Evolutionary conservation across 1,140 invertebrate species (phyloP).

Genomic region (Pseudobourletiella spinata): DNA sequence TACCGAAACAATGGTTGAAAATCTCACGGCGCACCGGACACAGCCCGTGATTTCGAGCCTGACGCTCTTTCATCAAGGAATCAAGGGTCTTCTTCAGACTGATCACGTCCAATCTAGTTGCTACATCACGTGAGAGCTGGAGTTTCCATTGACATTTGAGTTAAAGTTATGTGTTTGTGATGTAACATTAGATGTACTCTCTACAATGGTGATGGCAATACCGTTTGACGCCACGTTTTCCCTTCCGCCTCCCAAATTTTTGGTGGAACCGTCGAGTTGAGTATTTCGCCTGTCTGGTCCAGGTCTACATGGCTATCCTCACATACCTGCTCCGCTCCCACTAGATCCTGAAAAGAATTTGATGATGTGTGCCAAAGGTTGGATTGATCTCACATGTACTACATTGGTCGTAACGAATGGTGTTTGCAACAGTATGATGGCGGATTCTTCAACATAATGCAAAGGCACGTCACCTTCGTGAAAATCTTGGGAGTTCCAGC

Average conservation of each 20-base stretch:
- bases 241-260: conserved; percentile 89
- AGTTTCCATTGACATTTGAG: conserved; percentile 52
- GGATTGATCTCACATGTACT: too few relatives aligned
- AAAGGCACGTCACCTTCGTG: too few relatives aligned
- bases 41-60: conserved; percentile 94
- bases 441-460: too few relatives aligned
- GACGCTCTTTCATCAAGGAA: conserved; percentile 74
- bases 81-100: conserved; percentile 93
- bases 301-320: conserved; percentile 29
- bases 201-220: neutral
- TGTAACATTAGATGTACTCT: conserved; percentile 7
- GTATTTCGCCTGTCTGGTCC: conserved; percentile 73
- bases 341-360: too few relatives aligned
- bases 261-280: conserved; percentile 92
- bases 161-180: too few relatives aligned
- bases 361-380: too few relatives aligned
- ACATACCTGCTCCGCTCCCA: too few relatives aligned
- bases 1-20: conserved; percentile 94
- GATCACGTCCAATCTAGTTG: conserved; percentile 86
- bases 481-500: too few relatives aligned
- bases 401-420: too few relatives aligned
- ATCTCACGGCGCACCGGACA: conserved; percentile 88
- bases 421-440: too few relatives aligned
- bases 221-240: conserved; percentile 65
- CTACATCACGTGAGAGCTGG: conserved; percentile 88